Percentiles rank a stretch among this genome's conserved stretches.
phyloP scores from a whole-genome alignment of 2,797 vertebrate genomes.

The Leptatherina wallacei region DNA sequence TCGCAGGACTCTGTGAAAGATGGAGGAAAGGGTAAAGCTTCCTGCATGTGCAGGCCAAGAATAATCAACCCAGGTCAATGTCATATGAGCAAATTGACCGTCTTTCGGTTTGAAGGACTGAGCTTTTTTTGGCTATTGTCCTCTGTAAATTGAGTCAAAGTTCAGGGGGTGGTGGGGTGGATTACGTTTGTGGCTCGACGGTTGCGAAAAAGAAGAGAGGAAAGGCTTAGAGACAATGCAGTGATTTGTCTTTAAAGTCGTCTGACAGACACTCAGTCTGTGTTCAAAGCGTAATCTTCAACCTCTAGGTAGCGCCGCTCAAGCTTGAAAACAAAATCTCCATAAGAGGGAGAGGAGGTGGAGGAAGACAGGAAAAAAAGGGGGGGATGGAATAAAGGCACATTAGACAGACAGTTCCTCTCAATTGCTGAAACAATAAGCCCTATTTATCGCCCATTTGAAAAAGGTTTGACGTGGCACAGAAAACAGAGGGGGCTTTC shows the following conservation, averaged over 20 bases:
- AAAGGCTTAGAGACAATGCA: slow-evolving; percentile 48
- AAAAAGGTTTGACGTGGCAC: slow-evolving; percentile 74
- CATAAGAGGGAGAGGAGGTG: slow-evolving; percentile 58
- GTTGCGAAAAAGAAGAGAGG: slow-evolving; percentile 14
- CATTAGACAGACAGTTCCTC: slow-evolving; percentile 77
- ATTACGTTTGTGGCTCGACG: slow-evolving; percentile 41
- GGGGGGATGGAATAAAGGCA: slow-evolving; percentile 63
- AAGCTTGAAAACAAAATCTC: slow-evolving; percentile 70
- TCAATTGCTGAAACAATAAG: slow-evolving; percentile 81
- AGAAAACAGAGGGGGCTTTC: slow-evolving; percentile 75
- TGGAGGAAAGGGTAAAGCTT: slow-evolving; percentile 23
- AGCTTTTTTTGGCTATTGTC: slow-evolving; percentile 56
- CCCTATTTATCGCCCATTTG: slow-evolving; percentile 83
- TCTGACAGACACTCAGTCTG: slow-evolving; percentile 71
- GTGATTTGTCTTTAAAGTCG: slow-evolving; percentile 61
- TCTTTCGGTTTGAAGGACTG: slow-evolving; percentile 33
- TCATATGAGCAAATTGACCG: slow-evolving; percentile 6
- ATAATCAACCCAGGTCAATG: slow-evolving; percentile 47
- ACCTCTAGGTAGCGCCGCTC: slow-evolving; percentile 75
- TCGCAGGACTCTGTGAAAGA: slow-evolving; percentile 46
- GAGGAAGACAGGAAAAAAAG: slow-evolving; percentile 26
- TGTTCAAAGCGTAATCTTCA: slow-evolving; percentile 73
- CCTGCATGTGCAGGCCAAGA: slow-evolving; percentile 9
- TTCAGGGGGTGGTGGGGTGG: slow-evolving; percentile 47
- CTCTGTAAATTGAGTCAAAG: slow-evolving; percentile 59